phyloP scores from a whole-genome alignment of 2,113 vertebrate species.

The Eupsittula cactorum region DNA sequence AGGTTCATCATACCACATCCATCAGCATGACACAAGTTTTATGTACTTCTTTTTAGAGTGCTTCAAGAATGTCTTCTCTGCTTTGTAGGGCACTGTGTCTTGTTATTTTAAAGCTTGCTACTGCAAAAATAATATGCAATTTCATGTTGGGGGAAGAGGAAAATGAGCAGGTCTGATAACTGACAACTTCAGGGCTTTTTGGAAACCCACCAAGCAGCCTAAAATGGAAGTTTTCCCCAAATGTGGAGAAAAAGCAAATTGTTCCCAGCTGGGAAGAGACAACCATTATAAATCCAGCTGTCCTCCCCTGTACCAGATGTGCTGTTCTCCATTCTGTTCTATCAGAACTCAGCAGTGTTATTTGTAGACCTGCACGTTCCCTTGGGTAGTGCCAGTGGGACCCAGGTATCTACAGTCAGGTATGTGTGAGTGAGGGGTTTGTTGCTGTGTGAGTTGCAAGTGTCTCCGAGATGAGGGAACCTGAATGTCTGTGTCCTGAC shows the following conservation, averaged over 20 bases:
- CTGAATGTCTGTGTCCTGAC: not conserved
- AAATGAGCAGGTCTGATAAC: not conserved
- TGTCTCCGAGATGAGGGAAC: not conserved
- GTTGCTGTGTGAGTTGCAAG: not conserved
- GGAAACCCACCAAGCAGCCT: not conserved
- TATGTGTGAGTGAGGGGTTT: not conserved
- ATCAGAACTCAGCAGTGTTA: not conserved
- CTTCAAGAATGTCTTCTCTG: not conserved
- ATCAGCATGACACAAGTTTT: not conserved
- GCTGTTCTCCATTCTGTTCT: not conserved
- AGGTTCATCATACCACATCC: not conserved
- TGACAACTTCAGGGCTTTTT: not conserved
- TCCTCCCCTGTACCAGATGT: not conserved
- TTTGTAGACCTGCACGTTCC: not conserved
- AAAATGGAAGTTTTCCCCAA: not conserved
- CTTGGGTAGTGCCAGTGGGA: too few relatives aligned
- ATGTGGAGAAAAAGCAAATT: not conserved
- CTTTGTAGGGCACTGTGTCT: not conserved
- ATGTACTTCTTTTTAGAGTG: fast-evolving
- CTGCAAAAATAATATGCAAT: not conserved
- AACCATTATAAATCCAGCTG: fast-evolving
- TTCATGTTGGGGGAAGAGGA: not conserved
- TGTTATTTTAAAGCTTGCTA: not conserved
- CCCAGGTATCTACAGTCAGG: too few relatives aligned
- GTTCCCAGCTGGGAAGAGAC: not conserved